Base-by-base conservation (phyloP, 2,113 vertebrate genomes). In the Ondatra zibethicus region DNA sequence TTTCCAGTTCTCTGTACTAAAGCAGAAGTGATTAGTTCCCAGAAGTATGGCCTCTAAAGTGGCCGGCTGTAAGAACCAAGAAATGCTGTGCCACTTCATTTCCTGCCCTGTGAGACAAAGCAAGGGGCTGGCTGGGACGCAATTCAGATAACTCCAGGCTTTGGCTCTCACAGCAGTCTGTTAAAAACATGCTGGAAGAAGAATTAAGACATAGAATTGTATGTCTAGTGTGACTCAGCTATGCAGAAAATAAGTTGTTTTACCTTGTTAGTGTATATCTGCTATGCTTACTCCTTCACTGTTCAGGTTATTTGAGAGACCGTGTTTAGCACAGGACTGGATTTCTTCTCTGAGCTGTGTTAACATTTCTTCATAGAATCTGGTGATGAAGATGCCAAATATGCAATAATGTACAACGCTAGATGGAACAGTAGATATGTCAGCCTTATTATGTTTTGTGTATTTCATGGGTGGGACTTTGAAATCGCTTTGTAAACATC, bases 341-440 rank as follows among this genome's bases (percentile, higher is more conserved):
- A 95, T 98, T 98, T 96, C 94, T 97, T 72, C n/a, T 92, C 92
- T 96, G 92, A 89, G 97, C 76, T 82, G 92, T 76, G 87, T 72
- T 45, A 72, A 92, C 65, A 88, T 96, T 91, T 94, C 95, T 97
- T 98, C 92, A 98, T 96, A 97, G 97, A 98, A 97, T 81, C 91
- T 96, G 17, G 96, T 97, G 98, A 98, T 97, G 96, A 47, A 97
- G 97, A 92, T 98, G 93, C 97, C 97, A 97, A 97, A 98, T 98
- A 98, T 97, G 98, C 98, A 98, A 98, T 98, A 98, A 98, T 50
- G 84, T 45, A 33, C 97, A 77, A 93, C 61, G 76, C 73, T 95
- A 55, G 58, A 36, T 65, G 88, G 81, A 94, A 78, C 29, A 88
- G 33, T 96, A 92, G 94, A 39, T 92, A 16, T 50, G 86, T 96